Evolutionary conservation across 35 echinoderm and acorn worm species (phyloP), one percentile per base, ranked within the genome.

Genomic region (Strongylocentrotus purpuratus): DNA sequence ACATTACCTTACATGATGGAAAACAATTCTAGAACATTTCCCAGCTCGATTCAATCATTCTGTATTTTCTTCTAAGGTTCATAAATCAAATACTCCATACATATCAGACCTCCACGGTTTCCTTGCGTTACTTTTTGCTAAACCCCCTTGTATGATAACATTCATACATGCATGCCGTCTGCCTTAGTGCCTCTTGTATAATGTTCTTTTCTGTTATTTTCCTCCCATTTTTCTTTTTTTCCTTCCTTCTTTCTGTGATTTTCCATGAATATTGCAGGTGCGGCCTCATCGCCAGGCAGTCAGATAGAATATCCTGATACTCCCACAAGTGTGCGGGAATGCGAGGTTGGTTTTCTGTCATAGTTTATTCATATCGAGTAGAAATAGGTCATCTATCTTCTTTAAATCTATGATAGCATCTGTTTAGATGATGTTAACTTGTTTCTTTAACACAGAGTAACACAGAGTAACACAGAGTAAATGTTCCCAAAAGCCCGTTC

Each of bases 261-360:
- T 33, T 41, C 17, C 58, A 22, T 96, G 45, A 28, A 48, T n/a
- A 61, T 78, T 4, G 22, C 31, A 96, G 96, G 96, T 96, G 94
- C 96, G 8, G 96, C 96, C 20, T 96, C 96, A n/a, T 97, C 96
- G 14, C 96, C 96, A 0, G 96, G 96, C 32, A 95, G 92, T 11
- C 91, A 94, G 85, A 94, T 52, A 25, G 95, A 96, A 46, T 95
- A 45, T 45, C 85, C 94, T 20, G 94, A 93, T 22, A 93, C 91
- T 32, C 91, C 91, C 0, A 93, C 91, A 5, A 93, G 91, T 46
- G 12, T 47, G n/a, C 91, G 91, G 15, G 91, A 93, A 58, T 93
- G 12, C 31, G 91, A 93, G 91, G 91, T 58, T 31, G 46, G 91
- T 48, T 46, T 33, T n/a, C 91, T 0, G 52, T 17, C 52, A 59